phyloP scores from a whole-genome alignment of 2,888 invertebrate species.

The Malthinus flaveolus region DNA sequence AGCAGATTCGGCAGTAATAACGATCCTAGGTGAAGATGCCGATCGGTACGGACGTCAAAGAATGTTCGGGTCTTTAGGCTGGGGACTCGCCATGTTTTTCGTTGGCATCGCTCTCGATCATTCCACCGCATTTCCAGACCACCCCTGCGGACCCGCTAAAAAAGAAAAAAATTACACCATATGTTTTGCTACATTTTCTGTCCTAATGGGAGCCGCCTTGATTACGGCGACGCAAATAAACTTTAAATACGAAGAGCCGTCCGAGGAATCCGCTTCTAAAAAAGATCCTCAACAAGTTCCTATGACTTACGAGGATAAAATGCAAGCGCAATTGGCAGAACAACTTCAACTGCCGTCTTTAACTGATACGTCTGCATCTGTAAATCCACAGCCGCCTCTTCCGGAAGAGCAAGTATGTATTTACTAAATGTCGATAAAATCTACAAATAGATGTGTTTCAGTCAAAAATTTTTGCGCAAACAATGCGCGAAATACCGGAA shows the following conservation, averaged over 20 bases:
- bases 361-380: conserved; percentile 64
- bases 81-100: conserved; percentile 99
- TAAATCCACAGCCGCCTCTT: conserved; percentile 49
- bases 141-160: conserved; percentile 86
- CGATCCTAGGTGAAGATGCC: conserved; percentile 66
- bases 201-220: conserved; percentile 93
- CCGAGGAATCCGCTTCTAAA: conserved; percentile 39
- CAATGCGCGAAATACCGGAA: conserved; percentile 87
- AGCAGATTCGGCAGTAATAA: conserved; percentile 90
- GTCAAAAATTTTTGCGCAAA: conserved; percentile 92
- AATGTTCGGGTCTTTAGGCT: conserved; percentile 97
- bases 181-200: conserved; percentile 96
- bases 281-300: conserved; percentile 41
- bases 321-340: conserved; percentile 82
- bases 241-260: conserved; percentile 66
- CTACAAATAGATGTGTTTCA: conserved; percentile 50
- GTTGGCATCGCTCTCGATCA: conserved; percentile 96
- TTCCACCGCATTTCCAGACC: conserved; percentile 92
- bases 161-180: conserved; percentile 98
- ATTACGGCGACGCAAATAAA: conserved; percentile 87
- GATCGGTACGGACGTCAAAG: conserved; percentile 88
- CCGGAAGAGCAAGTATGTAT: conserved; percentile 56
- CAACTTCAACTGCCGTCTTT: conserved; percentile 81
- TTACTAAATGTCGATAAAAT: conserved; percentile 7
- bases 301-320: conserved; percentile 71